Conservation (phyloP, 2,113 vertebrate species). For the Labeo rohita region DNA sequence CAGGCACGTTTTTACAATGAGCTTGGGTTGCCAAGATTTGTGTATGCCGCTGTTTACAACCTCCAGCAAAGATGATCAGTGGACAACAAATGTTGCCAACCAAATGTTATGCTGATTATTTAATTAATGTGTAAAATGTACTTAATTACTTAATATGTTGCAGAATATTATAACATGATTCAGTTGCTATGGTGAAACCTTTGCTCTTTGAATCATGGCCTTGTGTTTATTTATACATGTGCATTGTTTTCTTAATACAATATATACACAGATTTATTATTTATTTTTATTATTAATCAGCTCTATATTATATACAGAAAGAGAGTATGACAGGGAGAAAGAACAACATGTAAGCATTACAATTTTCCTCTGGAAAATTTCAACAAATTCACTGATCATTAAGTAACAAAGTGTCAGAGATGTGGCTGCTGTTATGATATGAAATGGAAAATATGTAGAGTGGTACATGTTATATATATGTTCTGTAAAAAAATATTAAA, state of each 20-base stretch:
- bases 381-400: not conserved
- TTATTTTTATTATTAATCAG: too few species aligned
- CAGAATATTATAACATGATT: not conserved
- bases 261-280: not conserved
- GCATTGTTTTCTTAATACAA: too few species aligned
- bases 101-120: not conserved
- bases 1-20: conserved; percentile 14
- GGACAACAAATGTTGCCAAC: conserved; percentile 40
- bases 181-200: not conserved
- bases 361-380: too few species aligned
- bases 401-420: not conserved
- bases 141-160: not conserved
- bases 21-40: conserved; percentile 3
- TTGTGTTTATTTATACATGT: not conserved
- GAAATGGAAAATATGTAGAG: not conserved
- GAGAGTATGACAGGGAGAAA: not conserved
- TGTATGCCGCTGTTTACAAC: not conserved
- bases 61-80: conserved; percentile 57
- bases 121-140: not conserved
- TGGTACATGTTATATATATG: not conserved
- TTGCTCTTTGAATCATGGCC: not conserved
- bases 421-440: not conserved
- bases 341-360: too few species aligned
- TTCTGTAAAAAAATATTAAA: not conserved
- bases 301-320: not conserved